phyloP scores from a whole-genome alignment of 2,797 vertebrate genomes.

The Karalla daura region DNA sequence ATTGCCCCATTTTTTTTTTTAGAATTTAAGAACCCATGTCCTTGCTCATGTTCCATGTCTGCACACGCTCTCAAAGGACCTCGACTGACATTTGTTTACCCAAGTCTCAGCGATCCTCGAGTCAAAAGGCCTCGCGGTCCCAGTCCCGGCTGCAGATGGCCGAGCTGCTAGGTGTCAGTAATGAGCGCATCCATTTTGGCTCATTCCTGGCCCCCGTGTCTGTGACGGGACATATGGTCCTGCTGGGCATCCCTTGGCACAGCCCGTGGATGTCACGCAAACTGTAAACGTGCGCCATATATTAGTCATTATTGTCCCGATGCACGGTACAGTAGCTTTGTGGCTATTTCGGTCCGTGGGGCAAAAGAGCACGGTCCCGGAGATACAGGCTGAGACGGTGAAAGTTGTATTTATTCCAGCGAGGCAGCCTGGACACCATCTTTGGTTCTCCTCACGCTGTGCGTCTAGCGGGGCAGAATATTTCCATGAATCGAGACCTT shows the following conservation, averaged over 20 bases:
- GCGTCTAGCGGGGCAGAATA: conserved; percentile 26
- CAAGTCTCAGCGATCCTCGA: conserved; percentile 55
- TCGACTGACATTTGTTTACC: conserved; percentile 51
- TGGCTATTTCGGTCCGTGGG: conserved; percentile 63
- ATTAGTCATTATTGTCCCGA: conserved; percentile 63
- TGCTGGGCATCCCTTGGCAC: conserved; percentile 81
- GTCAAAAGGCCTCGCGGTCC: conserved; percentile 56
- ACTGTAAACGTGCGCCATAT: conserved; percentile 74
- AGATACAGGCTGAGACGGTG: conserved; percentile 53
- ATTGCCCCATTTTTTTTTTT: background rate
- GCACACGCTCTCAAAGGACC: conserved; percentile 9
- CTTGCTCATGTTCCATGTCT: background rate
- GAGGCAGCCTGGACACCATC: conserved; percentile 13
- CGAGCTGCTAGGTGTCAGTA: conserved; percentile 78
- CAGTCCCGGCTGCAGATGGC: conserved; percentile 80
- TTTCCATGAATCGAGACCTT: conserved; percentile 16
- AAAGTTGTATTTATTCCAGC: conserved; percentile 38
- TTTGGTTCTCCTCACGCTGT: conserved; percentile 40
- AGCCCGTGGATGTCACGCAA: conserved; percentile 68
- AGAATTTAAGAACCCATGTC: background rate
- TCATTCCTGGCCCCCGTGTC: conserved; percentile 69
- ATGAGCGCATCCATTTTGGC: conserved; percentile 80
- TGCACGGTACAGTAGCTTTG: conserved; percentile 63
- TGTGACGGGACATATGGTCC: conserved; percentile 83
- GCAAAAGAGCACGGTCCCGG: conserved; percentile 54